Evolutionary conservation across 1,140 invertebrate genomes (phyloP).

Genomic region (Leptopilina clavipes): DNA sequence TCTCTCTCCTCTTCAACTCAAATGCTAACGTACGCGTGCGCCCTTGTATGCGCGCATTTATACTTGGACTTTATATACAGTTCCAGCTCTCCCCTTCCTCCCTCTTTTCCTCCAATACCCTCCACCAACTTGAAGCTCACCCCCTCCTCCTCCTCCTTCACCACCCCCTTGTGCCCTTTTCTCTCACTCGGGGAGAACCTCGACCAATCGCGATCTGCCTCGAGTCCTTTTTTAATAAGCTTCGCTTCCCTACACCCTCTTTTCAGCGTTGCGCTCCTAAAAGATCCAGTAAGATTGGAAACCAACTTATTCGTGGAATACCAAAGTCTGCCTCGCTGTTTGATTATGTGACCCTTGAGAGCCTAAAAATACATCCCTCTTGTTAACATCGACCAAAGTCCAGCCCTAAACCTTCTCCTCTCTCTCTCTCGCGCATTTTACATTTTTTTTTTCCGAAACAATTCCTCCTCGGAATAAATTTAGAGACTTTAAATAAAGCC

Average conservation of each 20-base stretch:
- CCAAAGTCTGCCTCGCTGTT: conserved; percentile 11
- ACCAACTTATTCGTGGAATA: conserved; percentile 31
- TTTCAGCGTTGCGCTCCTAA: conserved; percentile 18
- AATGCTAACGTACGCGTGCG: conserved; percentile 27
- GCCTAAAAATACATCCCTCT: conserved; percentile 14
- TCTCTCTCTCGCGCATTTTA: not conserved
- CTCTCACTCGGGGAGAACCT: conserved; percentile 14
- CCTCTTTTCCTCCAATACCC: conserved; percentile 3
- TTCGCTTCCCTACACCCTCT: conserved; percentile 33
- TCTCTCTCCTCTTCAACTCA: not conserved
- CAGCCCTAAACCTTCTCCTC: not conserved
- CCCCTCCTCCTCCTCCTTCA: conserved; percentile 33
- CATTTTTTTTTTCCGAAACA: not conserved
- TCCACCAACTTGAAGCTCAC: conserved; percentile 25
- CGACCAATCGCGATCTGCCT: conserved; percentile 33
- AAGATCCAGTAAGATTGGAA: conserved; percentile 32
- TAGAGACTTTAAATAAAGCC: too few relatives aligned
- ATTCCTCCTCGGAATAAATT: not conserved
- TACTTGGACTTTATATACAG: conserved; percentile 13
- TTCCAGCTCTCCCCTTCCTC: conserved; percentile 36
- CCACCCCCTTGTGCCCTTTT: conserved; percentile 28
- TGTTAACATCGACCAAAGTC: conserved; percentile 12
- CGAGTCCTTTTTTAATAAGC: conserved; percentile 35
- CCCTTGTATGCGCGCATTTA: conserved; percentile 20
- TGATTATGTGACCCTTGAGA: conserved; percentile 34